Percentiles rank a stretch among this genome's conserved stretches.
Evolutionary conservation across 2,113 vertebrate genomes (phyloP).

Genomic region (Perca schrenkii): DNA sequence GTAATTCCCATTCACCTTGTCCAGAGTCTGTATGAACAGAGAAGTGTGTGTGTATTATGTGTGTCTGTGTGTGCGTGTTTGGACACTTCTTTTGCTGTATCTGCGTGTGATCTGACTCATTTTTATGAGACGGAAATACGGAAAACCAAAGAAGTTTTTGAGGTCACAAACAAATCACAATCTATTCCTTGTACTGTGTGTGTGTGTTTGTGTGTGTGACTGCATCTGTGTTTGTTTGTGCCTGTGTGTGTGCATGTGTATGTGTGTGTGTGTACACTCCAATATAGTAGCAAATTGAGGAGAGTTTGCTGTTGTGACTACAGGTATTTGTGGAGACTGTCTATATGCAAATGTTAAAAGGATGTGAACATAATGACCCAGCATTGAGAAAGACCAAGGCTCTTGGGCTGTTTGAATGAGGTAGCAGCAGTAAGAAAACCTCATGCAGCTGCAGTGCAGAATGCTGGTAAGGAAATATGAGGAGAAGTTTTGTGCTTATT

Average conservation of each 20-base stretch:
- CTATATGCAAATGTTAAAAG: slow-evolving; percentile 81
- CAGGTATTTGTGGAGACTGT: slow-evolving; percentile 77
- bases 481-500: not conserved
- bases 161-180: slow-evolving; percentile 78
- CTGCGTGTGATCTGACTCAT: slow-evolving; percentile 55
- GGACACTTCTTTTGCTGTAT: slow-evolving; percentile 53
- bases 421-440: slow-evolving; percentile 35
- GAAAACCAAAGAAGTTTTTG: slow-evolving; percentile 76
- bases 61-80: slow-evolving; percentile 49
- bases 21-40: slow-evolving; percentile 53
- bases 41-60: slow-evolving; percentile 23
- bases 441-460: slow-evolving; percentile 12
- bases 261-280: slow-evolving; percentile 30
- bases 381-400: slow-evolving; percentile 48
- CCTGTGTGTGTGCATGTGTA: not conserved
- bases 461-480: not conserved
- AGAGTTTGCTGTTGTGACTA: slow-evolving; percentile 63
- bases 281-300: slow-evolving; percentile 72
- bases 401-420: slow-evolving; percentile 52
- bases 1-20: slow-evolving; percentile 84
- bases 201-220: slow-evolving; percentile 22
- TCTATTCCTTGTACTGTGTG: slow-evolving; percentile 17
- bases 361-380: slow-evolving; percentile 74
- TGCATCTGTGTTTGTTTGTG: slow-evolving; percentile 34
- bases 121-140: slow-evolving; percentile 69